phyloP scores from a whole-genome alignment of 2,113 vertebrate species.

The Pluvialis apricaria region DNA sequence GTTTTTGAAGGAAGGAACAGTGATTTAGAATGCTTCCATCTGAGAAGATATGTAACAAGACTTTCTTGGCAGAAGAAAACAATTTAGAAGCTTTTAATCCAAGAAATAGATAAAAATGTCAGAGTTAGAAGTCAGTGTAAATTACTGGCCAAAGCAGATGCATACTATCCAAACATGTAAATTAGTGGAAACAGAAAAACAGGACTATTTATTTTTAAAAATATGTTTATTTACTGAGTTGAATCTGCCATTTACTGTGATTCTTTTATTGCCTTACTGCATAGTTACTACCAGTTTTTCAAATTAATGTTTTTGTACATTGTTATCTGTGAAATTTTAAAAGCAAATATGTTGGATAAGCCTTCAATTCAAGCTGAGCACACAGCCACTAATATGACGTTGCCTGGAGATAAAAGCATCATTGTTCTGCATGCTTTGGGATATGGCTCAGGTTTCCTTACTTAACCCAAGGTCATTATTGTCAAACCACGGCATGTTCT shows the following conservation, averaged over 20 bases:
- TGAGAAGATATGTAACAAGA: neutral
- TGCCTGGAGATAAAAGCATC: slow-evolving; percentile 4
- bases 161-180: neutral
- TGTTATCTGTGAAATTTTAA: slow-evolving; percentile 5
- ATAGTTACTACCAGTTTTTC: neutral
- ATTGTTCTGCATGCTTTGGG: neutral
- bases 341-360: neutral
- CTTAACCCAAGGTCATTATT: neutral
- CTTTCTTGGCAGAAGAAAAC: neutral
- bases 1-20: neutral
- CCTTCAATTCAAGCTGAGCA: neutral
- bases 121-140: neutral
- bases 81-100: neutral
- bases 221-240: neutral
- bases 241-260: neutral
- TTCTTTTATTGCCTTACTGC: neutral
- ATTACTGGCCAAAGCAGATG: neutral
- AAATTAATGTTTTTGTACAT: neutral
- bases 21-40: neutral
- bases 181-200: neutral
- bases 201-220: neutral
- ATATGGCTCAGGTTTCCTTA: neutral
- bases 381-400: neutral
- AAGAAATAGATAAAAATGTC: neutral
- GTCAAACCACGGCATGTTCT: neutral